Percentiles rank a stretch among this genome's conserved stretches.
Conservation (phyloP, 2,113 vertebrate species). For the Syrmaticus mikado region DNA sequence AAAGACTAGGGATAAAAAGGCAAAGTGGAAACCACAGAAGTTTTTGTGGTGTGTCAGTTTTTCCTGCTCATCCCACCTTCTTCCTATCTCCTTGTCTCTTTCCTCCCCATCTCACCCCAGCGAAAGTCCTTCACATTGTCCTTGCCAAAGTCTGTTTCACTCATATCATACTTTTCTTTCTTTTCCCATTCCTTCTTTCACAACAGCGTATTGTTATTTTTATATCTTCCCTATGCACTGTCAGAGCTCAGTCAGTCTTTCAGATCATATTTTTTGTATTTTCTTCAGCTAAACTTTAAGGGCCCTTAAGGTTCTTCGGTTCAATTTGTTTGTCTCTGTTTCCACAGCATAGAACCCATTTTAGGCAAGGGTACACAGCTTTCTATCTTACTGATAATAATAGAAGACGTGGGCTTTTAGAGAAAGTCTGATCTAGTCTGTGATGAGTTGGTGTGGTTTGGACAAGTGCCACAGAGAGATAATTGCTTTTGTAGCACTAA, state of each 20-base stretch:
- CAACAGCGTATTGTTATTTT: neutral
- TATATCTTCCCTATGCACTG: neutral
- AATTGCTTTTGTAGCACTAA: neutral
- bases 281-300: neutral
- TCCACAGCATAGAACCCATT: neutral
- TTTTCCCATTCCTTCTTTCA: neutral
- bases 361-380: neutral
- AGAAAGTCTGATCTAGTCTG: neutral
- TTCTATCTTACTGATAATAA: neutral
- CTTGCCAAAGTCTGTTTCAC: neutral
- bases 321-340: neutral
- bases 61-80: neutral
- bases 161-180: neutral
- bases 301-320: neutral
- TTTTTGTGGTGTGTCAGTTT: neutral
- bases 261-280: neutral
- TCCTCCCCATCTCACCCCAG: accelerated
- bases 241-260: neutral
- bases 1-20: neutral
- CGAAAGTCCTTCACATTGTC: neutral
- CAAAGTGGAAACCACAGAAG: neutral
- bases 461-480: neutral
- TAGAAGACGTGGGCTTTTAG: neutral
- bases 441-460: neutral
- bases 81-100: neutral